Percentiles rank a stretch among this genome's conserved stretches.
Evolutionary conservation across 1,140 invertebrate species (phyloP).

Genomic region (Aphaenogaster floridana): DNA sequence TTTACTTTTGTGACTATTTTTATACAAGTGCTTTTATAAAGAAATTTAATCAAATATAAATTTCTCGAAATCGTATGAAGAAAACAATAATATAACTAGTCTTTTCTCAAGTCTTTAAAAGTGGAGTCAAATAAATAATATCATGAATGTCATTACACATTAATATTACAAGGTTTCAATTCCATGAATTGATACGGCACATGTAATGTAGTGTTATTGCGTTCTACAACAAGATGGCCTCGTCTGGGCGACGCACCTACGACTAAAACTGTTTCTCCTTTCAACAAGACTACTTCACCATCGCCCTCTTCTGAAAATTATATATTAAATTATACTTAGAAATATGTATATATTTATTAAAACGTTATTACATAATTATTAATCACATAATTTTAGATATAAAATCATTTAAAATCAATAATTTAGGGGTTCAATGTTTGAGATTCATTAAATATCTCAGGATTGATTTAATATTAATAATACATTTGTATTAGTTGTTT

Average conservation of each 20-base stretch:
- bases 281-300: constrained; percentile 89
- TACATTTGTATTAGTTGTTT: background rate
- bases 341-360: constrained; percentile 22
- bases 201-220: constrained; percentile 92
- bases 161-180: constrained; percentile 89
- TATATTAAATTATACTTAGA: background rate
- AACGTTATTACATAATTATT: background rate
- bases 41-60: background rate
- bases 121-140: constrained; percentile 66
- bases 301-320: constrained; percentile 87
- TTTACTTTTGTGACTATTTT: background rate
- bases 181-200: constrained; percentile 96
- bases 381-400: background rate
- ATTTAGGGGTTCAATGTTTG: background rate
- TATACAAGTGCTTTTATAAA: background rate
- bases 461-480: background rate
- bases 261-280: constrained; percentile 94
- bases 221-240: constrained; percentile 94
- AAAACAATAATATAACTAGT: constrained; percentile 2
- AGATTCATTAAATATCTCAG: background rate
- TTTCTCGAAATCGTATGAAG: background rate
- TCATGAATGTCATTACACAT: constrained; percentile 77
- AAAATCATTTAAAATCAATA: background rate
- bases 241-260: constrained; percentile 93
- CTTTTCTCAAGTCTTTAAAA: constrained; percentile 9